Base-by-base conservation (phyloP, 2,797 vertebrate genomes). In the Selene dorsalis region DNA sequence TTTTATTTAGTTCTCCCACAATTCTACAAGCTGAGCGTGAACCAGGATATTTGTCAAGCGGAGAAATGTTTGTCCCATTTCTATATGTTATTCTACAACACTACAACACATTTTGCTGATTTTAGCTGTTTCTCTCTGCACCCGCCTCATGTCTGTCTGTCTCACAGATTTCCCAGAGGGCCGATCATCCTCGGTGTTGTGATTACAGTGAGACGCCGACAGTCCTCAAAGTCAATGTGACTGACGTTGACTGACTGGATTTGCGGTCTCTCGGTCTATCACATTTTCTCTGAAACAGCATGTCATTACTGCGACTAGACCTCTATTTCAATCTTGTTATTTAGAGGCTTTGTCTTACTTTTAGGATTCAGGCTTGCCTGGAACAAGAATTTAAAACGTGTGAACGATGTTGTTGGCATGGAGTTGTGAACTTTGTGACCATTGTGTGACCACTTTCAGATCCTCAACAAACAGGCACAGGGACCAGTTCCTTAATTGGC, bases 361-460 rank as follows among this genome's bases (percentile, higher is more conserved):
- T 17, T 20, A 43, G 26, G 38, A 43, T 55, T 39, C 8, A 24
- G 18, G 4, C 12, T 68, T 50, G 18, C 24, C 12, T 61, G 3
- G 41, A 66, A 62, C 7, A 45, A 56, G 14, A 26, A 35, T 28
- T 28, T 43, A 24, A 57, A n/a, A 53, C 1, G 75, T 38, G 70
- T 72, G 58, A 75, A 32, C 22, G 57, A 62, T 26, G 61, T n/a
- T 20, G 62, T 71, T 67, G 6, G 26, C 59, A 30, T 62, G 50
- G 18, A 61, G 60, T 20, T 79, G 67, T 64, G 76, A 78, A 57
- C 53, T 82, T 73, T 59, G 69, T 77, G 72, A 76, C 53, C 43
- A 48, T 56, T 55, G 24, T 50, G 45, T 50, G 73, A 64, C 79
- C 65, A 79, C 79, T 83, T 81, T 79, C 66, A 61, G 52, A 16